Percentiles rank a stretch among this genome's conserved stretches.
Evolutionary conservation across 1,140 invertebrate species (phyloP).

Genomic region (Philotrypesis tridentata): DNA sequence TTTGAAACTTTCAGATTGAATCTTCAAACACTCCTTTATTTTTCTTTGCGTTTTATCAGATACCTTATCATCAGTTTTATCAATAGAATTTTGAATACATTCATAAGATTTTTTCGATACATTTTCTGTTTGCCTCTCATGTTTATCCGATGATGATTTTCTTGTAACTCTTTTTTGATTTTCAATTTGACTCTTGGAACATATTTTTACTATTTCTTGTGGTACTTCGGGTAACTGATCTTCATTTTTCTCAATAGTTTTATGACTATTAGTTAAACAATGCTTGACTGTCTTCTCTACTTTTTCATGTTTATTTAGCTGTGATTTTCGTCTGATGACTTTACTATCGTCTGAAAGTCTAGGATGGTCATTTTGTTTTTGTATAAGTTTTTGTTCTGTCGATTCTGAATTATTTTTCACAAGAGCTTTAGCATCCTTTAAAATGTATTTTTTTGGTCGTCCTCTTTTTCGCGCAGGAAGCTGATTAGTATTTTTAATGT

Average conservation of each 20-base stretch:
- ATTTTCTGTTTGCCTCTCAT: conserved; percentile 26
- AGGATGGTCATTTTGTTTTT: background rate
- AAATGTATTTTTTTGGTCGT: background rate
- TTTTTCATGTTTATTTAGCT: background rate
- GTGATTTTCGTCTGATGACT: background rate
- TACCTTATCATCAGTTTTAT: background rate
- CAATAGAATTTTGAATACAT: background rate
- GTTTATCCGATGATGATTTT: conserved; percentile 42
- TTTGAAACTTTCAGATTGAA: background rate
- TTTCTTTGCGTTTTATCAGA: background rate
- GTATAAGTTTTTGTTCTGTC: background rate
- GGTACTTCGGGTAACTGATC: background rate
- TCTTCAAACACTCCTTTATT: background rate
- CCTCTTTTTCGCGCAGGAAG: background rate
- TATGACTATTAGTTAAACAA: background rate
- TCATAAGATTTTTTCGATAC: background rate
- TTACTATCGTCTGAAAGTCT: background rate
- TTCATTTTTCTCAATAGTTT: background rate
- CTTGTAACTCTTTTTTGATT: conserved; percentile 42
- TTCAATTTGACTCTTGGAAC: conserved; percentile 30
- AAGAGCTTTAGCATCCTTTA: background rate
- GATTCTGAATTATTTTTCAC: background rate
- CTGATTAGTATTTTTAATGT: background rate
- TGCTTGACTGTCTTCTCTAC: background rate
- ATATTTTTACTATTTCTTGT: conserved; percentile 15